A percentile compares a stretch with the other conserved stretches of the same genome.
Conservation (phyloP, 2,113 vertebrate species). For the Anguilla japonica region DNA sequence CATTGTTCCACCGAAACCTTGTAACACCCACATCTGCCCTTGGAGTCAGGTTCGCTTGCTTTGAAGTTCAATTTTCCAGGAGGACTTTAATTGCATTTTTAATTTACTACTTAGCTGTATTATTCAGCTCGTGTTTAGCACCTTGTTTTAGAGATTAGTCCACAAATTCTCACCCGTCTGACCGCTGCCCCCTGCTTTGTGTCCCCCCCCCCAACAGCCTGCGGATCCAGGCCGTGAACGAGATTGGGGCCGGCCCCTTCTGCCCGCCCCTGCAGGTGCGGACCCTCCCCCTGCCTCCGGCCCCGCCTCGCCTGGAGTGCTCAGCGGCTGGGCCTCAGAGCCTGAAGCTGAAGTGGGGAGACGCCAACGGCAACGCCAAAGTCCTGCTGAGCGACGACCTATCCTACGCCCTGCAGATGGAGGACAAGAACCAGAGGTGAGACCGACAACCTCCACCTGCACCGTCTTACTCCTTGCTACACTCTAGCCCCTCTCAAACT, state of each 20-base stretch:
- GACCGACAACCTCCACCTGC: neutral
- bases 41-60: neutral
- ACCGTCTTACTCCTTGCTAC: no score
- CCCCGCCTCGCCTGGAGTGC: conserved; percentile 90
- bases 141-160: no score
- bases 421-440: conserved; percentile 92
- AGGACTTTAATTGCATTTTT: neutral
- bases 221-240: conserved; percentile 90
- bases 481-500: neutral
- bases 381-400: conserved; percentile 74
- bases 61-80: neutral
- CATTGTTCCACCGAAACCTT: neutral
- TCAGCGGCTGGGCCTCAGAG: conserved; percentile 92
- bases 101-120: neutral
- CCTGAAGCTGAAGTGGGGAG: conserved; percentile 95
- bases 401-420: conserved; percentile 89
- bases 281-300: conserved; percentile 88
- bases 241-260: conserved; percentile 85
- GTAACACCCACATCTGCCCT: neutral
- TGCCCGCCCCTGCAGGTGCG: conserved; percentile 80
- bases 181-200: neutral
- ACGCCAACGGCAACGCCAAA: conserved; percentile 75
- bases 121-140: neutral
- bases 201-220: conserved; percentile 65
- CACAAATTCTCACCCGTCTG: neutral